Percentiles rank a stretch among this genome's conserved stretches.
These are phyloP conservation scores for Andricus curvator DNA, from an alignment of 2,888 invertebrate species.

Conservation along the genomic window DNA sequence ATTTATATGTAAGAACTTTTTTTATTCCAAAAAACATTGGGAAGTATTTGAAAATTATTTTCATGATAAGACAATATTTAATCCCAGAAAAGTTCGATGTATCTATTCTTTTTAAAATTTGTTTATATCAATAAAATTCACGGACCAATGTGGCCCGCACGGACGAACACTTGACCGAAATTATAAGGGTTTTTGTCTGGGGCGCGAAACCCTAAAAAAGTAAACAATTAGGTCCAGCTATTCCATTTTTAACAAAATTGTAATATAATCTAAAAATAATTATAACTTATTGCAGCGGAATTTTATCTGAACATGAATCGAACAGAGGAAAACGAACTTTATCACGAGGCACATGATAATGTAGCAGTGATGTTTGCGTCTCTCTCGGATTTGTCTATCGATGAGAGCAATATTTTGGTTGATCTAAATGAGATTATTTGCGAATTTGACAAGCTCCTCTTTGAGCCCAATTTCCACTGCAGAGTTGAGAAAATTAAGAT, in stretches of 20 bases:
- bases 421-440: conserved; percentile 93
- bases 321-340: conserved; percentile 86
- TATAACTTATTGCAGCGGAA: conserved; percentile 82
- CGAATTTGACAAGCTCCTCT: conserved; percentile 92
- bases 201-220: background rate
- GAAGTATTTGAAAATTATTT: too few species aligned
- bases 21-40: too few species aligned
- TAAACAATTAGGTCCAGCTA: background rate
- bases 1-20: too few species aligned
- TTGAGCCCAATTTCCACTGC: conserved; percentile 81
- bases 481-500: conserved; percentile 98
- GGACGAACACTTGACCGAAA: too few species aligned
- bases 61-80: too few species aligned
- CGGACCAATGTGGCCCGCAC: too few species aligned
- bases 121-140: too few species aligned
- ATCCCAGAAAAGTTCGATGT: too few species aligned
- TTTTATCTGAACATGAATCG: conserved; percentile 87
- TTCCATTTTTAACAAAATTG: background rate
- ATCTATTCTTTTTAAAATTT: too few species aligned
- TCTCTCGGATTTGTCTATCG: conserved; percentile 87
- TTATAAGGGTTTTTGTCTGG: too few species aligned
- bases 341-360: conserved; percentile 92
- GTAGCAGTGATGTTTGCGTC: conserved; percentile 98
- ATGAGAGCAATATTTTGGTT: conserved; percentile 83
- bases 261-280: conserved; percentile 4